Base-by-base conservation (phyloP, 2,888 invertebrate species). In the Lasioglossum villosulum region DNA sequence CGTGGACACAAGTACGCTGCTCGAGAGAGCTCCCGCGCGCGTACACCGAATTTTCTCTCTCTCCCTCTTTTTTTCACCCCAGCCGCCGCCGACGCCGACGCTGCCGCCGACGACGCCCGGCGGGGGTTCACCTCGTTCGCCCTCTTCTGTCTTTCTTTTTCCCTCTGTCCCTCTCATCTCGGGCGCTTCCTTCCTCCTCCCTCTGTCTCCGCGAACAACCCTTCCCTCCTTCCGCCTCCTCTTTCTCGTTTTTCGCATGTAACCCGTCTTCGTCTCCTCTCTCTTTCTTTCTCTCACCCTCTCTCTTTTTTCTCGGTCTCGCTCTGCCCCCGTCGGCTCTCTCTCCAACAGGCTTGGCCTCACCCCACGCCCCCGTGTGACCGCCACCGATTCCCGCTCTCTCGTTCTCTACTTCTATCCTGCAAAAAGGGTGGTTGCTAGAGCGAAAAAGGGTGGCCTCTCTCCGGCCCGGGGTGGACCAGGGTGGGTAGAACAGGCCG, bases 381-480 rank as follows among this genome's bases (percentile, higher is more conserved):
- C 52, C 68, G 77, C 59, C 45, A 68, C 59, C 78, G 59, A n/a
- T 66, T 66, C 66, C 70, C 75, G 82, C 84, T 82, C 84, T 87
- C 89, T 66, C 59, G 59, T 59, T 59, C 59, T 80, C 78, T 66
- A 80, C 83, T 86, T 75, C 90, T 87, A 82, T 90, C 84, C 83
- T 84, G 89, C 66, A 90, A 90, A 91, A 90, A 90, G 91, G 89
- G 91, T 87, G 85, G 90, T 85, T 89, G 91, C 89, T 89, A 90
- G 90, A 90, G 91, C 91, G 90, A 91, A 91, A 90, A 90, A 91
- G 89, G 87, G 90, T 82, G 87, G 84, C 84, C 86, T 79, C 80
- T 52, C 52, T 52, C 52, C 86, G 83, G 77, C 83, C 52, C 52
- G 84, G 83, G 89, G 74, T 72, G 88, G 79, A 68, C 42, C 70